Percentiles rank a stretch among this genome's conserved stretches.
Conservation (phyloP, 2,797 vertebrate genomes). For the Trematomus bernacchii region DNA sequence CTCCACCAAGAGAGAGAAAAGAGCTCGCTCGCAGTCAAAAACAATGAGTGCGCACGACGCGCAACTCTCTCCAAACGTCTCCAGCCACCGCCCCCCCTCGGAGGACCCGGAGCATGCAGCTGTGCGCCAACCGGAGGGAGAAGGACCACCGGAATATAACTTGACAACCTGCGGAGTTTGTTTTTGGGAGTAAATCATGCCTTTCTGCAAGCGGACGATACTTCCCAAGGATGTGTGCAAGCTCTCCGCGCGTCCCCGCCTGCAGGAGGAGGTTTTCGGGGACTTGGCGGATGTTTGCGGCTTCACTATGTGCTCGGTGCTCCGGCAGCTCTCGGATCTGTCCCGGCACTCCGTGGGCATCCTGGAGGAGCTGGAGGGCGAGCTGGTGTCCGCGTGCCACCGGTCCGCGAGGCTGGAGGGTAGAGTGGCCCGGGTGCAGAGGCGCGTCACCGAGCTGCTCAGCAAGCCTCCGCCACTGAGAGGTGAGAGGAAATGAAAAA, state of each 20-base stretch:
- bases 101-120: slow-evolving; percentile 42
- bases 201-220: slow-evolving; percentile 85
- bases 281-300: slow-evolving; percentile 85
- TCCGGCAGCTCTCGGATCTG: slow-evolving; percentile 86
- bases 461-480: slow-evolving; percentile 79
- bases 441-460: slow-evolving; percentile 78
- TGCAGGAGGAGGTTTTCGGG: slow-evolving; percentile 62
- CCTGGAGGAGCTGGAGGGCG: slow-evolving; percentile 86
- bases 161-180: slow-evolving; percentile 60
- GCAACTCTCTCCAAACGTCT: slow-evolving; percentile 65
- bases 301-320: slow-evolving; percentile 81
- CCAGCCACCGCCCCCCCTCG: slow-evolving; percentile 45
- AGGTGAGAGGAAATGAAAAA: slow-evolving; percentile 72
- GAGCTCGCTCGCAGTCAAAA: slow-evolving; percentile 55
- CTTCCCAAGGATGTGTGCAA: slow-evolving; percentile 84
- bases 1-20: slow-evolving; percentile 23
- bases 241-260: slow-evolving; percentile 49
- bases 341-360: slow-evolving; percentile 85
- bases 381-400: slow-evolving; percentile 79
- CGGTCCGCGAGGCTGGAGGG: slow-evolving; percentile 82
- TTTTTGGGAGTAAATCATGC: slow-evolving; percentile 71
- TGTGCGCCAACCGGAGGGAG: slow-evolving; percentile 39
- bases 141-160: slow-evolving; percentile 53
- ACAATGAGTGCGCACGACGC: slow-evolving; percentile 79
- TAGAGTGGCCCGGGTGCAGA: slow-evolving; percentile 79